Base-by-base conservation (phyloP, 2,113 vertebrate genomes). In the Acanthochromis polyacanthus region DNA sequence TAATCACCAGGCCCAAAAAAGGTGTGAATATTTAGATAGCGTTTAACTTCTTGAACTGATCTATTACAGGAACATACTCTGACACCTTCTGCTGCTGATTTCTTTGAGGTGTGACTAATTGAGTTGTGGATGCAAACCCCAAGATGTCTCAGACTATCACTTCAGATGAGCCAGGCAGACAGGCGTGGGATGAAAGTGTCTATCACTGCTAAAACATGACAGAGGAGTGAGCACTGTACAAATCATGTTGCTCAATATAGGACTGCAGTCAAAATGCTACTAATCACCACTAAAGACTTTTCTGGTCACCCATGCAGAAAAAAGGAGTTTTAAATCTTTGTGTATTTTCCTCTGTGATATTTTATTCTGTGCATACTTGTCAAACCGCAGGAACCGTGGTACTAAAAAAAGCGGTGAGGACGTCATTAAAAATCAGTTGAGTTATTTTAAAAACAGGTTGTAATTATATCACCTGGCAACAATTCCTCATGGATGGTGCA, bases 111-210 rank as follows among this genome's bases (percentile, higher is more conserved):
- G 85, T 86, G 84, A 89, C 72, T 84, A 89, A 93, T 87, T 84
- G 82, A 89, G 75, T 65, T 57, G 83, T 50, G 20, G 78, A 88
- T 78, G 65, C 48, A 69, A 80, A 84, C 61, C 74, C 78, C 6
- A 36, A 48, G 57, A 90, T 25, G 84, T 82, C 78, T 93, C 79
- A 82, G 80, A 75, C 82, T 77, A 77, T 89, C 87, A 78, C 80
- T 90, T 56, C 70, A 73, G 75, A 88, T 85, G 88, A 90, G 85
- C 20, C 65, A 25, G 67, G 74, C 83, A 83, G 90, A 92, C 88
- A 89, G 81, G 89, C 89, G 78, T 91, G 78, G 81, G 90, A 90
- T 86, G 71, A 57, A 85, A 68, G 80, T 82, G 85, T 90, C 90
- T 78, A 75, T 82, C 85, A 83, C 81, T 59, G 71, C 74, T 62